Conservation (phyloP, 2,797 vertebrate species). For the Microtus californicus region DNA sequence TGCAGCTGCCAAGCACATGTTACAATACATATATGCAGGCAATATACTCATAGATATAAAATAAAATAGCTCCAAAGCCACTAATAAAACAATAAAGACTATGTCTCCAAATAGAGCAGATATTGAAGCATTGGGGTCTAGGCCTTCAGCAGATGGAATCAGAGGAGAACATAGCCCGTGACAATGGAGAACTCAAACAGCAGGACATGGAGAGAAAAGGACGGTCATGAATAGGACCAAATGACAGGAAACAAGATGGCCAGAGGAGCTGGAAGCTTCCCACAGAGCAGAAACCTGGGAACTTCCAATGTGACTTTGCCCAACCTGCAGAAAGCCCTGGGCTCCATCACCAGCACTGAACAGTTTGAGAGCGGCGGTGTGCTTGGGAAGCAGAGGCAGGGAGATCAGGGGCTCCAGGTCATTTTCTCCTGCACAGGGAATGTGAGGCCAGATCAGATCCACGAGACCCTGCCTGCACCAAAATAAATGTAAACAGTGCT, state of each 20-base stretch:
- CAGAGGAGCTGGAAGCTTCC: not conserved
- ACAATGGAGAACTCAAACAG: not conserved
- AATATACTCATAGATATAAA: not conserved
- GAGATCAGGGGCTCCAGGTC: not conserved
- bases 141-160: not conserved
- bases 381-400: not conserved
- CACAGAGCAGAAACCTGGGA: too few relatives aligned
- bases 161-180: not conserved
- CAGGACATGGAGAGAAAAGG: too few relatives aligned
- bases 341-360: not conserved
- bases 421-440: not conserved
- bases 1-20: not conserved
- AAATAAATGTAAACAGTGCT: not conserved
- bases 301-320: not conserved
- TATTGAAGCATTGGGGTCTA: not conserved
- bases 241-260: not conserved
- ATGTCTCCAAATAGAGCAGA: fast-evolving
- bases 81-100: not conserved
- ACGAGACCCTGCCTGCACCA: not conserved
- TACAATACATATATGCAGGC: not conserved
- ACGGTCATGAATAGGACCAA: not conserved
- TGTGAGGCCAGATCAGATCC: not conserved
- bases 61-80: not conserved
- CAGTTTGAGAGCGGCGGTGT: not conserved
- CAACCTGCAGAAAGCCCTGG: not conserved